Base-by-base conservation (phyloP, 2,888 invertebrate genomes). In the Sinodicranocentrus sp. region DNA sequence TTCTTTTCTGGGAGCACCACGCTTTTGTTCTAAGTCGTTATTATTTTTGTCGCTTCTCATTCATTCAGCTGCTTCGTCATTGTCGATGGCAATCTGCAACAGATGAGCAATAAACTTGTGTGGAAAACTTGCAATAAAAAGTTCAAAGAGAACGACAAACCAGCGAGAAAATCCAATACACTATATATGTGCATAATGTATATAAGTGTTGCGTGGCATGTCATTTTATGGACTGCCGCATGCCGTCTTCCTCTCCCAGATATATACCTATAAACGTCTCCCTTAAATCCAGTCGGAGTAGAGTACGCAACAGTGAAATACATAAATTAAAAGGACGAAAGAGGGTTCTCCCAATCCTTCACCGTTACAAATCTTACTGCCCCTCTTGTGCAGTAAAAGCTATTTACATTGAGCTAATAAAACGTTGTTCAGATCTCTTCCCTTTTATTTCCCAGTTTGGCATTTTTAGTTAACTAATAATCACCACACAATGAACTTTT, bases 71-170 rank as follows among this genome's bases (percentile, higher is more conserved):
- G 48, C 59, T 26, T 48, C 57, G 57, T 28, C 78, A 61, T 13
- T 52, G 61, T 61, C 23, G 78, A 70, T 70, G 39, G 63, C 61
- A 78, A 71, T 78, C 78, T 78, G 78, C 78, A 78, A 78, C 78
- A 78, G 78, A 78, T 78, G 78, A 78, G 71, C 70, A 78, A 78
- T 78, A 78, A 78, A 78, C 6, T 57, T 25, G 57, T 48, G n/a
- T 48, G 52, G 78, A 71, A 71, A 63, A 71, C 71, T 57, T 52
- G 43, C 39, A 71, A 78, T 78, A 78, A 78, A 76, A 78, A 78
- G 76, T 76, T 70, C 70, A 68, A 78, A 68, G 68, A 68, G 23
- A 70, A 70, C 25, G 48, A 48, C 10, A 23, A 39, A 59, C 33
- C 44, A 44, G 39, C 57, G 39, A 39, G 77, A 68, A 57, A 48